A percentile compares a stretch with the other conserved stretches of the same genome.
These are phyloP conservation scores for Damaliscus lunatus DNA, from an alignment of 2,113 vertebrate species.

Conservation along the genomic window DNA sequence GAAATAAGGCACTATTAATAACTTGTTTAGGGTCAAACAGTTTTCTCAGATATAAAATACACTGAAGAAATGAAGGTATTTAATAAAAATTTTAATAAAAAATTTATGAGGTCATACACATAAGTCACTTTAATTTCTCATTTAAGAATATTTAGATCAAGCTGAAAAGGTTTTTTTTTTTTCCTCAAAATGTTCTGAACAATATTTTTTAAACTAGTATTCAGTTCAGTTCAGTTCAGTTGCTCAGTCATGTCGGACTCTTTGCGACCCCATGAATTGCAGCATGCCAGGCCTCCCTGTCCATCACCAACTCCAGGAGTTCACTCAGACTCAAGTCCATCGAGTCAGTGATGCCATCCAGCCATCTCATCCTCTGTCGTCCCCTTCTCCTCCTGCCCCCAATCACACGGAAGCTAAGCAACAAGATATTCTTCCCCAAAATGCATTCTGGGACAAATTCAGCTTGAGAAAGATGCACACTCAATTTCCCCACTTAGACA, in stretches of 20 bases:
- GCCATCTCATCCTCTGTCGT: too few relatives aligned
- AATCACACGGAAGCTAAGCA: not conserved
- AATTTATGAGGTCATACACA: not conserved
- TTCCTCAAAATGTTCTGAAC: not conserved
- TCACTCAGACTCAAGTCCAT: too few relatives aligned
- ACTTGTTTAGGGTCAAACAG: not conserved
- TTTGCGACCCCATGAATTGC: too few relatives aligned
- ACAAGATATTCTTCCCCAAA: not conserved
- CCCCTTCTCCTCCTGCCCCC: too few relatives aligned
- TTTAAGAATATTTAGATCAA: constrained; percentile 3
- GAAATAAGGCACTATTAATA: not conserved
- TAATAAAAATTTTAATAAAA: not conserved
- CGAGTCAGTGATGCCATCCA: too few relatives aligned
- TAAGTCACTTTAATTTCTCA: not conserved
- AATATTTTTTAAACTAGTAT: not conserved
- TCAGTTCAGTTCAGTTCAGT: not conserved
- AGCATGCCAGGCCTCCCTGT: too few relatives aligned
- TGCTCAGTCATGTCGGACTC: too few relatives aligned
- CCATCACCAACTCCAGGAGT: too few relatives aligned
- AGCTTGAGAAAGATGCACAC: not conserved
- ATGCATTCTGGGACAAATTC: not conserved
- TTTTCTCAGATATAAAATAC: not conserved
- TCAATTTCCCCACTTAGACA: not conserved
- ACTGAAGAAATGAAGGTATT: not conserved
- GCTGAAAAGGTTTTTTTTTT: not conserved